Base-by-base conservation (phyloP, 2,113 vertebrate genomes). In the Callaeas wilsoni region DNA sequence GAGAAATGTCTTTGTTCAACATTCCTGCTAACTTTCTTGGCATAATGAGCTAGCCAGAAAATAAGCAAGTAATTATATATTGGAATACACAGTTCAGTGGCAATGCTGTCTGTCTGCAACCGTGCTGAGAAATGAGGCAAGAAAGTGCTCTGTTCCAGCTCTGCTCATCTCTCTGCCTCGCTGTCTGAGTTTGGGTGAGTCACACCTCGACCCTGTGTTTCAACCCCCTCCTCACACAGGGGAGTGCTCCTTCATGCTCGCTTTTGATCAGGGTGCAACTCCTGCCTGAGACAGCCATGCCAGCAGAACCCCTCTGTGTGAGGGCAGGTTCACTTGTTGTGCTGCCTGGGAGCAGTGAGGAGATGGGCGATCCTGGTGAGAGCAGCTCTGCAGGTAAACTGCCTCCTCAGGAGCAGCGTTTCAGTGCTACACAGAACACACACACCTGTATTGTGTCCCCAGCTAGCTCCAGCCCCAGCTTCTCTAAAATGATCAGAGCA, bases 11-110 rank as follows among this genome's bases (percentile, higher is more conserved):
- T 94, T 79, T 90, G 67, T 89, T 93, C 27, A 23, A 12, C 76
- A 35, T 56, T 80, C 75, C 64, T 0, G 0, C 22, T 74, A 90
- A 69, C 93, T 94, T 95, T 90, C 75, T 86, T 87, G 84, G 78
- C 89, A 76, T 60, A 64, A 94, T 41, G 56, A 93, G 83, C 73
- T 57, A 92, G 60, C 33, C 67, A 86, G 79, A 83, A 96, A 95
- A 94, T 96, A 90, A 96, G 82, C 63, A 81, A 83, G 83, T 94
- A 96, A 96, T 88, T 94, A 81, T 84, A 67, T 82, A 70, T 10
- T 2, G 32, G 59, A 93, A 93, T 86, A 49, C 41, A 90, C 64
- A 84, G 82, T 56, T 93, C 92, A 80, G 56, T 75, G 44, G 73
- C 64, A 92, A 33, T 6, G n/a, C 71, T 67, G 64, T 44, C 70